These are phyloP conservation scores for Dasypus novemcinctus DNA, from an alignment of 2,113 vertebrate species.

Conservation along the genomic window DNA sequence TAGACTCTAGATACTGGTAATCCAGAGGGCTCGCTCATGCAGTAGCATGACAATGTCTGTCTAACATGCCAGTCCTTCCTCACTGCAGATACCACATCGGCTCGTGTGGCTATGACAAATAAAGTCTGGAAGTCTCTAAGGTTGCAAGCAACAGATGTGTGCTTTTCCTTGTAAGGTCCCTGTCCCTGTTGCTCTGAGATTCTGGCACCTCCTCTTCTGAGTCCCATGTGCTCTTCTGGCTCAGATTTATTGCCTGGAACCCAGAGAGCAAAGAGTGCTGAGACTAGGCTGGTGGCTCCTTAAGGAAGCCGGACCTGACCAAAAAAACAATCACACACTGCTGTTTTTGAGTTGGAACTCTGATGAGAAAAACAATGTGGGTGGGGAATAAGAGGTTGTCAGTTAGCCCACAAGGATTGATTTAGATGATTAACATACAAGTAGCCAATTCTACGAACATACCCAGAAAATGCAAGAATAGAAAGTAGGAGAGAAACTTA, in stretches of 20 bases:
- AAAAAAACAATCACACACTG: neutral
- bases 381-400: neutral
- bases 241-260: neutral
- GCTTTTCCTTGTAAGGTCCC: neutral
- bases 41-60: constrained; percentile 52
- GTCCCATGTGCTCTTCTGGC: neutral
- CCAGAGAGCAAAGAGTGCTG: neutral
- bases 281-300: neutral
- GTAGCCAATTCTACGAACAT: neutral
- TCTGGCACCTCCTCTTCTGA: neutral
- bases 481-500: neutral
- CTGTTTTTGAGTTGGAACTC: neutral
- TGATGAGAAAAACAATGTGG: constrained; percentile 38
- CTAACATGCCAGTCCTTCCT: constrained; percentile 55
- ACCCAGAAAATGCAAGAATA: neutral
- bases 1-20: neutral
- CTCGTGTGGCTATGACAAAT: constrained; percentile 48
- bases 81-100: constrained; percentile 6
- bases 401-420: neutral
- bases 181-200: neutral
- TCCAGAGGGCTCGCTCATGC: constrained; percentile 29
- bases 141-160: neutral
- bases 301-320: neutral
- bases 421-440: neutral
- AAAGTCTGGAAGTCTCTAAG: constrained; percentile 9